Conservation (phyloP, 2,113 vertebrate species). For the Hyperopisus bebe region DNA sequence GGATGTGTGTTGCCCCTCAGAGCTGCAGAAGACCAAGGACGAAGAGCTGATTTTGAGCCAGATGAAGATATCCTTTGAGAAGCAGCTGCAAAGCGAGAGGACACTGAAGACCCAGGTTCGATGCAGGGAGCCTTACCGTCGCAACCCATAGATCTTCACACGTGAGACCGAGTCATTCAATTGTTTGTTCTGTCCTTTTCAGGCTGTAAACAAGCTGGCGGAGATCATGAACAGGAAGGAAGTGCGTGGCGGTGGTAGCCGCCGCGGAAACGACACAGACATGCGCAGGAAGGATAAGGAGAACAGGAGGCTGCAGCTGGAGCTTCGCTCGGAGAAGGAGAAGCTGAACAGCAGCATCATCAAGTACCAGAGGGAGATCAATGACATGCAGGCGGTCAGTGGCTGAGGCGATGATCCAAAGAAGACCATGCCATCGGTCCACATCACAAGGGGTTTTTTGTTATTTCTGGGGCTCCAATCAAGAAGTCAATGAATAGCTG, state of each 20-base stretch:
- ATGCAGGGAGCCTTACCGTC: too few relatives aligned
- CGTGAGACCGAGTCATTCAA: neutral
- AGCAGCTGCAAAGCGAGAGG: constrained; percentile 84
- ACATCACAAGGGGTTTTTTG: neutral
- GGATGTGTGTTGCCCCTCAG: constrained; percentile 45
- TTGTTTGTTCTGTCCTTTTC: neutral
- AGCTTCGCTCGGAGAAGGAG: constrained; percentile 89
- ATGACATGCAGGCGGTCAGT: constrained; percentile 93
- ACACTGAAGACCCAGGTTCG: constrained; percentile 90
- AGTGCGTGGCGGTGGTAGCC: constrained; percentile 67
- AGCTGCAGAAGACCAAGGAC: constrained; percentile 72
- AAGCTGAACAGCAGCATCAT: constrained; percentile 93
- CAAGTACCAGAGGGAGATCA: constrained; percentile 94
- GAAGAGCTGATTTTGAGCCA: constrained; percentile 73
- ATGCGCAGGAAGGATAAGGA: constrained; percentile 93
- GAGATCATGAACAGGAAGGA: constrained; percentile 98
- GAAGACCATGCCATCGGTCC: neutral
- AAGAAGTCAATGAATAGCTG: neutral
- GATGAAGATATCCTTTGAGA: constrained; percentile 82
- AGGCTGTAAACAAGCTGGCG: constrained; percentile 96
- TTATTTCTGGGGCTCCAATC: neutral
- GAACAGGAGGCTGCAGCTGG: constrained; percentile 93
- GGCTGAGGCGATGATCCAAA: neutral
- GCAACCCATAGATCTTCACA: neutral
- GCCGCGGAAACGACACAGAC: constrained; percentile 89